Base-by-base conservation (phyloP, 2,113 vertebrate species). In the Tupaia chinensis region DNA sequence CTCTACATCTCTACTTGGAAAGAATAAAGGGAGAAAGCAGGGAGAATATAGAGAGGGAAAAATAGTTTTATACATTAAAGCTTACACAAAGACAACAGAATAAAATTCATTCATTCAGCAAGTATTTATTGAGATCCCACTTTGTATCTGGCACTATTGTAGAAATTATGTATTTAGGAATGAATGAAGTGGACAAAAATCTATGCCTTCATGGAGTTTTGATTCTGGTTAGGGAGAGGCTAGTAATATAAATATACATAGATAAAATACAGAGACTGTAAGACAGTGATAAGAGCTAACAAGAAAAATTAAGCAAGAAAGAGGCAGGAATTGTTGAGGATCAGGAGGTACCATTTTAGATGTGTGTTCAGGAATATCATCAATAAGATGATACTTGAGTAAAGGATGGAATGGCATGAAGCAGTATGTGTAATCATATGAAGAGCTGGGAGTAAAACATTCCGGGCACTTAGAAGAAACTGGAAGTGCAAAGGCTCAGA, bases 221-320 rank as follows among this genome's bases (percentile, higher is more conserved):
- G n/a, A 92, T 78, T 95, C 77, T 70, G 54, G 2, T 85, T 90
- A 22, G 19, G 29, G 53, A 84, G 22, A 81, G 25, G 23, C 11
- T 87, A 32, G 78, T 74, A 70, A 87, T 69, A 96, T 34, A 77
- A 77, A 87, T 9, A 73, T 25, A 72, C 3, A 10, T 0, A 87
- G 10, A 19, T 44, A 80, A 92, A 93, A 89, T 44, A 77, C 7
- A 63, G 34, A 86, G 54, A 10, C 19, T 44, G 3, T 86, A 27
- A 82, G 34, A 91, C 0, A 66, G 12, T 74, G 60, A 83, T 73
- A 82, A 91, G 16, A 8, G 1, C 15, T 93, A 44, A 90, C 72
- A 74, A 78, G 14, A 60, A 89, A 95, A 89, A 74, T 44, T 73
- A 73, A 93, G 22, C 78, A 84, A 80, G 22, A 73, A 44, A 82